These are phyloP conservation scores for Pteropus alecto DNA, from an alignment of 2,113 vertebrate species.

Conservation along the genomic window DNA sequence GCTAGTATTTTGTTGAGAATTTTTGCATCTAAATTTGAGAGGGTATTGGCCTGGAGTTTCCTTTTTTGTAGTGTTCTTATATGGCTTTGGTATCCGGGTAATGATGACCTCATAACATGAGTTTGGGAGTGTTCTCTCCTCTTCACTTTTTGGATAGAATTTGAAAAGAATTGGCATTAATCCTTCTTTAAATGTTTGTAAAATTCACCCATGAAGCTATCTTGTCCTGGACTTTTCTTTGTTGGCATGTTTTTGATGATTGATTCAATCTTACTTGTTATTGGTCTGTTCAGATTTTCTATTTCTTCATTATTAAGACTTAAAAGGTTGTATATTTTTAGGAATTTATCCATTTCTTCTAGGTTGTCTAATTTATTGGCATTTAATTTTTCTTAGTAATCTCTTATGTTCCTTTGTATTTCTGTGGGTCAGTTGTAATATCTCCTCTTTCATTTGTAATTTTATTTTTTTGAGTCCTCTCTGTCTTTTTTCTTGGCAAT, in stretches of 20 bases:
- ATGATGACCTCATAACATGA: neutral
- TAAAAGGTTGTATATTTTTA: neutral
- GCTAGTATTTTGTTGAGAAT: neutral
- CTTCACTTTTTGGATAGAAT: neutral
- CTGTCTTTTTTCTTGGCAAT: neutral
- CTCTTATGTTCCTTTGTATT: neutral
- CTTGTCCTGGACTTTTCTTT: neutral
- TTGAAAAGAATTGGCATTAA: neutral
- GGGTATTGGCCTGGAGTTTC: neutral
- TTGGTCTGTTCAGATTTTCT: neutral
- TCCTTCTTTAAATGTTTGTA: neutral
- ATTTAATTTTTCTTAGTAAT: neutral
- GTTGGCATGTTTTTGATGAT: neutral
- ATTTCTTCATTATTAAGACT: neutral
- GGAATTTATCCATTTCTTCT: neutral
- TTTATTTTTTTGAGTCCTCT: neutral
- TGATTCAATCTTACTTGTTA: neutral
- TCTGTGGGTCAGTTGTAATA: neutral
- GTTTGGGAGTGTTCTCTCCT: neutral
- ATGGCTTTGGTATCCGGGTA: neutral
- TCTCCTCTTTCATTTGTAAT: neutral
- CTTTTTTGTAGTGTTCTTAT: neutral
- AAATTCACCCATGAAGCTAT: neutral
- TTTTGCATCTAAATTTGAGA: neutral
- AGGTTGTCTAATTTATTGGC: neutral